These are phyloP conservation scores for Leucoptera coffeella DNA, from an alignment of 2,888 invertebrate genomes.

Conservation along the genomic window DNA sequence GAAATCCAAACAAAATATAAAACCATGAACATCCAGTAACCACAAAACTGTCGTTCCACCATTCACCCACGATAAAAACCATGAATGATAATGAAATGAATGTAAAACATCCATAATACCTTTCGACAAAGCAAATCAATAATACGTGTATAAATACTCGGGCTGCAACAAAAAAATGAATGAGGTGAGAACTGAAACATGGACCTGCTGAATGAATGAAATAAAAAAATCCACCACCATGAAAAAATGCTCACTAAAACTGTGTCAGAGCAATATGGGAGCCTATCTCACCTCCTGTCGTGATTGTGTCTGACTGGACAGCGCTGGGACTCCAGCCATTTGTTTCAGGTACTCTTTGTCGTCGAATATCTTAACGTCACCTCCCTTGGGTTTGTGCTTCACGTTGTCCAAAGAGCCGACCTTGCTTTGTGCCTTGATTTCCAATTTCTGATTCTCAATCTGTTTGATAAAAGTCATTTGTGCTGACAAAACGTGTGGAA, in stretches of 20 bases:
- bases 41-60: too few relatives aligned
- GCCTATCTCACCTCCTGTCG: constrained; percentile 42
- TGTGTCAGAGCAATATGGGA: too few relatives aligned
- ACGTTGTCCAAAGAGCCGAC: constrained; percentile 88
- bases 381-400: constrained; percentile 87
- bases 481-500: constrained; percentile 3
- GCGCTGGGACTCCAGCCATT: constrained; percentile 41
- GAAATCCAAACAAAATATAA: constrained; percentile 1
- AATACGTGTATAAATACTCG: constrained; percentile 46
- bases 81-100: too few relatives aligned
- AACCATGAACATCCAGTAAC: too few relatives aligned
- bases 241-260: neutral
- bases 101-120: too few relatives aligned
- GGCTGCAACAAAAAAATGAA: constrained; percentile 50
- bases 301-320: constrained; percentile 27
- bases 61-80: too few relatives aligned
- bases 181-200: too few relatives aligned
- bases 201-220: constrained; percentile 5
- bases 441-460: constrained; percentile 87
- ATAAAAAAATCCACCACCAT: constrained; percentile 10
- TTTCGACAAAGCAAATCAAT: constrained; percentile 17
- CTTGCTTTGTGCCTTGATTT: constrained; percentile 89
- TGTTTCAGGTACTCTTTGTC: constrained; percentile 88
- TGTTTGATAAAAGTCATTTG: constrained; percentile 46
- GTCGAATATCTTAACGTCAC: constrained; percentile 90